Evolutionary conservation across 1,140 invertebrate genomes (phyloP).

Genomic region (Brachionus plicatilis): DNA sequence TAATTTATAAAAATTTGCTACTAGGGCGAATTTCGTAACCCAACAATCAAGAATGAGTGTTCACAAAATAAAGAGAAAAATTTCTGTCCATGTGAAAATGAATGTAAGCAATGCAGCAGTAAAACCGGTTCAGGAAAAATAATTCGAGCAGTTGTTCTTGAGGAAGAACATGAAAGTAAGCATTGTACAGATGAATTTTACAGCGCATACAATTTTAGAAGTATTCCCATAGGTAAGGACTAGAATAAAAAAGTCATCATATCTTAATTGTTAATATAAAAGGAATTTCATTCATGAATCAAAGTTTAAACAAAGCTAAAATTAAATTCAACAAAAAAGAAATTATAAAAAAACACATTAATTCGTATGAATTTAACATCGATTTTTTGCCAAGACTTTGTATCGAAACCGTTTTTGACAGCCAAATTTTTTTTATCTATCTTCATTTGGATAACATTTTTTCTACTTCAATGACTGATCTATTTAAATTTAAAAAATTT

Average conservation of each 20-base stretch:
- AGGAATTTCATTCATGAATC: neutral
- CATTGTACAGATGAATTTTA: constrained; percentile 8
- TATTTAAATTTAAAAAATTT: neutral
- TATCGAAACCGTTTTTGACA: neutral
- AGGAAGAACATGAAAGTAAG: neutral
- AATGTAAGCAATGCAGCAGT: neutral
- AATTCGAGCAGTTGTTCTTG: neutral
- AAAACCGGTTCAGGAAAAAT: neutral
- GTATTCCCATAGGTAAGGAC: neutral
- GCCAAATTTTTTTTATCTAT: neutral
- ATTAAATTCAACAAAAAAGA: neutral
- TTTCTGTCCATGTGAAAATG: neutral
- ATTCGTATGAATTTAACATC: neutral
- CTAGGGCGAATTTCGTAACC: neutral
- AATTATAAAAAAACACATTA: neutral
- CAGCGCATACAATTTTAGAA: neutral
- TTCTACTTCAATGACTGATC: neutral
- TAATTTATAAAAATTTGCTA: too few relatives aligned
- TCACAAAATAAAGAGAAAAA: neutral
- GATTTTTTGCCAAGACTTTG: constrained; percentile 6
- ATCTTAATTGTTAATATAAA: neutral
- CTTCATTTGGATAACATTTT: neutral
- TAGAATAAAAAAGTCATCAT: neutral
- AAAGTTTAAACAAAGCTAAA: neutral
- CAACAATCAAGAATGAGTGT: neutral